Evolutionary conservation across 2,888 invertebrate genomes (phyloP).

Genomic region (Copidosoma aretas): DNA sequence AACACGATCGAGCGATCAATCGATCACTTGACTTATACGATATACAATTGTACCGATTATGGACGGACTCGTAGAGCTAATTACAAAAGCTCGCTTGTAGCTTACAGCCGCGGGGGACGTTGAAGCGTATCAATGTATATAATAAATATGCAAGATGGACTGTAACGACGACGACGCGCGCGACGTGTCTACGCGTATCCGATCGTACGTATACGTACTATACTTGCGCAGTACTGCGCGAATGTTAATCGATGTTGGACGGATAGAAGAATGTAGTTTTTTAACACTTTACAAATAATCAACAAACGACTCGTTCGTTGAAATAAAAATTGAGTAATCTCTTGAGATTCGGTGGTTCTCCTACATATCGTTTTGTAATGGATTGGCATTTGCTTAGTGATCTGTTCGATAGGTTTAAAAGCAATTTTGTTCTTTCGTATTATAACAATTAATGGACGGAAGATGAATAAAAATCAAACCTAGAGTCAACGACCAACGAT

Average conservation of each 20-base stretch:
- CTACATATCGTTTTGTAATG: no score
- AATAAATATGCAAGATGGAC: not conserved
- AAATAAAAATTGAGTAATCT: no score
- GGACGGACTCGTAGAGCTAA: slow-evolving; percentile 39
- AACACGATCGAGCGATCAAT: slow-evolving; percentile 37
- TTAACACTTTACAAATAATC: no score
- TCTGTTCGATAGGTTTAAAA: no score
- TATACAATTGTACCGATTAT: slow-evolving; percentile 26
- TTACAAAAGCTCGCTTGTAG: slow-evolving; percentile 25
- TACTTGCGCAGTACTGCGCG: not conserved
- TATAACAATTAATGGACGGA: no score
- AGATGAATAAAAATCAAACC: no score
- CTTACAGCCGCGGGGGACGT: not conserved
- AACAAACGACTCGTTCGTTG: no score
- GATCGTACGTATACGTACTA: not conserved
- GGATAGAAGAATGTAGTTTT: not conserved
- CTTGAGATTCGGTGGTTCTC: no score
- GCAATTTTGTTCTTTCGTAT: no score
- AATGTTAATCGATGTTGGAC: not conserved
- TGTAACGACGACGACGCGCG: not conserved
- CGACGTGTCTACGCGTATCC: not conserved
- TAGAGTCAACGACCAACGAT: no score
- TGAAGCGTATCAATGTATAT: no score
- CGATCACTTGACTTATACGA: slow-evolving; percentile 31
- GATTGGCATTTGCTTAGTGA: no score